Conservation (phyloP, 2,797 vertebrate species). For the Macrochelys suwanniensis region DNA sequence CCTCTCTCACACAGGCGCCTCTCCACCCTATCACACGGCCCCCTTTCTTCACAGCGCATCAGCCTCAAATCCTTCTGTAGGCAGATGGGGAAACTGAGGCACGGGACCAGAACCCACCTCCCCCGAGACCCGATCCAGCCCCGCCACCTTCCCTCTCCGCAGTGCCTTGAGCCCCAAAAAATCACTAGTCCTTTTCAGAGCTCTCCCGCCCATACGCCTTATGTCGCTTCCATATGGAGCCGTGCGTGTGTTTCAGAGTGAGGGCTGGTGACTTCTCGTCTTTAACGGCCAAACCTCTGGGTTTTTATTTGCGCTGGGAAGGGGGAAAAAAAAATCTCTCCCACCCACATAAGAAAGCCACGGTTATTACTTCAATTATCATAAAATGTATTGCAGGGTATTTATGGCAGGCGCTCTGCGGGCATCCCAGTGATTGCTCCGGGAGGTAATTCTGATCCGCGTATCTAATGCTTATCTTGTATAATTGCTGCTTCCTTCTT, state of each 20-base stretch:
- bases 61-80: not conserved
- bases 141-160: not conserved
- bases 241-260: not conserved
- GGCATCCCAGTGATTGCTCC: conserved; percentile 16
- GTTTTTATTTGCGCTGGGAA: conserved; percentile 10
- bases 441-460: conserved; percentile 19
- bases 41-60: not conserved
- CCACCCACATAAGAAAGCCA: conserved; percentile 32
- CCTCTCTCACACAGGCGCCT: not conserved
- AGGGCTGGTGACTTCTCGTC: not conserved
- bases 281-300: conserved; percentile 13
- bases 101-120: not conserved
- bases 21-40: not conserved
- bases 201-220: not conserved
- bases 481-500: conserved; percentile 49
- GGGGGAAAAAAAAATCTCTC: not conserved
- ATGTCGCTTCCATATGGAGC: conserved; percentile 17
- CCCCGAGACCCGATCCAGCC: not conserved
- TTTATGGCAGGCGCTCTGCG: conserved; percentile 15
- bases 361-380: conserved; percentile 46
- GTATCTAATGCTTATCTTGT: conserved; percentile 51
- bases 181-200: not conserved
- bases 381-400: conserved; percentile 45
- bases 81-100: not conserved
- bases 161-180: not conserved